Evolutionary conservation across 1,140 invertebrate species (phyloP).

Genomic region (Cataglyphis hispanica): DNA sequence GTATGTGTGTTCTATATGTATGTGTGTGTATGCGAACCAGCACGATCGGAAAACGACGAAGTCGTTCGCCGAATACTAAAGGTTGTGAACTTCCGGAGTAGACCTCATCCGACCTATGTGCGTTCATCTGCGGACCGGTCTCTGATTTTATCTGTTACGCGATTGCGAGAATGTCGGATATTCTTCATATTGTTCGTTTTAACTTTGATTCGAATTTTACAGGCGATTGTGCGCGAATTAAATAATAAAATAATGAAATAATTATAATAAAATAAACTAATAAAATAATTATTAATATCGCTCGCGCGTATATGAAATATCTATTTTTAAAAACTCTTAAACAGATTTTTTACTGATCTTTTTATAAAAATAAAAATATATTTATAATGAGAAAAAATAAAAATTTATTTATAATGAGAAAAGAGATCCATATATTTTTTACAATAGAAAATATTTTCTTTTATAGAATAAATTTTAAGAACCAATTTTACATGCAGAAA

Average conservation of each 20-base stretch:
- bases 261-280: conserved; percentile 56
- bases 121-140: conserved; percentile 64
- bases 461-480: background rate
- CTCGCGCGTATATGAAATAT: background rate
- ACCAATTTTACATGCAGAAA: background rate
- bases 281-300: conserved; percentile 31
- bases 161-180: conserved; percentile 69
- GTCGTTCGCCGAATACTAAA: conserved; percentile 70
- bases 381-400: background rate
- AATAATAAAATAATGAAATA: conserved; percentile 29
- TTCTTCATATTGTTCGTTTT: conserved; percentile 48
- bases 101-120: conserved; percentile 13
- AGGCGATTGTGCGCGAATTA: background rate
- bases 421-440: background rate
- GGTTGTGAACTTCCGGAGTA: conserved; percentile 62
- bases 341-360: background rate
- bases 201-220: conserved; percentile 59
- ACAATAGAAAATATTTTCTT: background rate
- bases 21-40: background rate
- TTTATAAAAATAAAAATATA: conserved; percentile 6
- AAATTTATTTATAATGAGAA: background rate
- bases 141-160: conserved; percentile 44
- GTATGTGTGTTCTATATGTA: too few relatives aligned
- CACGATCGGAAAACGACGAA: conserved; percentile 52
- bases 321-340: conserved; percentile 14